Evolutionary conservation across 37 sponge, comb jelly and placozoan species (phyloP).

Genomic region (Theonella swinhoei): DNA sequence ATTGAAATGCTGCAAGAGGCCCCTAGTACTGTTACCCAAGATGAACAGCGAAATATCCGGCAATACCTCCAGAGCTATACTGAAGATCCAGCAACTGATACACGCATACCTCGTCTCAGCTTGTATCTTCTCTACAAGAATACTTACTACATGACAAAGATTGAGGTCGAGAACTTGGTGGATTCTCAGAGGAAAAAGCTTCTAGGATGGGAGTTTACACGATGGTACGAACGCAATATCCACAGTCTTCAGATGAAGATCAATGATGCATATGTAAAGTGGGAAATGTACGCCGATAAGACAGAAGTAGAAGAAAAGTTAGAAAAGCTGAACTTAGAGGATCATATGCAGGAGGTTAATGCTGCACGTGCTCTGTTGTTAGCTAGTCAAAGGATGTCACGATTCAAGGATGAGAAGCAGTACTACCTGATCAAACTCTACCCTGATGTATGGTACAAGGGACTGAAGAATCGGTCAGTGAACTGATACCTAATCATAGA

Average conservation of each 20-base stretch:
- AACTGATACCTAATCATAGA: not conserved
- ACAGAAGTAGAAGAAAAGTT: constrained; percentile 29
- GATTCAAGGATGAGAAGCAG: not conserved
- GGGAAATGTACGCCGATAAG: constrained; percentile 46
- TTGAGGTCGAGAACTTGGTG: not conserved
- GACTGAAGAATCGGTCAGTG: constrained; percentile 17
- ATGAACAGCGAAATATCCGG: not conserved
- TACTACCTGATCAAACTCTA: constrained; percentile 36
- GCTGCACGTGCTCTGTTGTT: constrained; percentile 29
- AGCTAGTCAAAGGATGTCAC: not conserved
- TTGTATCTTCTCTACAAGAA: constrained; percentile 47
- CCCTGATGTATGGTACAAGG: constrained; percentile 32
- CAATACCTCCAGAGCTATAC: constrained; percentile 1
- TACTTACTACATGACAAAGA: constrained; percentile 14
- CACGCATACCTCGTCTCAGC: constrained; percentile 6
- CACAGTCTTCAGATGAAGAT: not conserved
- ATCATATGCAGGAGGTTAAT: not conserved
- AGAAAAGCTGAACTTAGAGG: constrained; percentile 9
- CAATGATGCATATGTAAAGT: constrained; percentile 34
- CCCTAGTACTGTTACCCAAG: not conserved
- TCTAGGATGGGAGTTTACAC: not conserved
- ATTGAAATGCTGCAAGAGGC: not conserved
- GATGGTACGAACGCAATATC: constrained; percentile 21
- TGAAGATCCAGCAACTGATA: not conserved
- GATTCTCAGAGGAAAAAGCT: not conserved